Evolutionary conservation across 2,797 vertebrate species (phyloP).

Genomic region (Rhodeus uyekii): DNA sequence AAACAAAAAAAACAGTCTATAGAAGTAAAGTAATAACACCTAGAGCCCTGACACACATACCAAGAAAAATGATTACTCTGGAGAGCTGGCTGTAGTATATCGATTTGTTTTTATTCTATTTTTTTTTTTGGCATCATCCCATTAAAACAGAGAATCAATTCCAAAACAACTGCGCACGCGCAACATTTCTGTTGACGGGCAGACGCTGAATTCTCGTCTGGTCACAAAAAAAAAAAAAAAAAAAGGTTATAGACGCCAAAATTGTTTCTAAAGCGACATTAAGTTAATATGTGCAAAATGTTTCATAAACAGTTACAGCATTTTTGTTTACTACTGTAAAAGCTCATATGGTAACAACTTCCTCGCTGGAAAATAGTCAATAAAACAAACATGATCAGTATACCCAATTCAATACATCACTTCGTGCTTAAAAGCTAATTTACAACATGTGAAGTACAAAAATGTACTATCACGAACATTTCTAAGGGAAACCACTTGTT

Average conservation of each 20-base stretch:
- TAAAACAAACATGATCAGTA: background rate
- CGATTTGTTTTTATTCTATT: background rate
- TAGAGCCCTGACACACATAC: background rate
- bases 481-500: background rate
- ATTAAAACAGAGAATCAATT: background rate
- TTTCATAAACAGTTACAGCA: background rate
- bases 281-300: background rate
- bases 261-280: background rate
- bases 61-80: background rate
- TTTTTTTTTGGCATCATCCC: background rate
- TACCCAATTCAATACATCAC: background rate
- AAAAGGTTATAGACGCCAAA: background rate
- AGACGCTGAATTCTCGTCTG: background rate
- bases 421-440: background rate
- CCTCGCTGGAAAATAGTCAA: background rate
- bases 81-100: slow-evolving; percentile 1
- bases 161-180: background rate
- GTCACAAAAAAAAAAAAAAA: background rate
- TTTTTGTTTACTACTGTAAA: background rate
- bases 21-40: too few species aligned
- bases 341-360: background rate
- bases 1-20: too few species aligned
- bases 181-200: background rate
- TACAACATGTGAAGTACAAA: background rate
- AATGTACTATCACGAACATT: background rate